These are phyloP conservation scores for Sebastes glaucus DNA, from an alignment of 2,797 vertebrate genomes.

Conservation along the genomic window DNA sequence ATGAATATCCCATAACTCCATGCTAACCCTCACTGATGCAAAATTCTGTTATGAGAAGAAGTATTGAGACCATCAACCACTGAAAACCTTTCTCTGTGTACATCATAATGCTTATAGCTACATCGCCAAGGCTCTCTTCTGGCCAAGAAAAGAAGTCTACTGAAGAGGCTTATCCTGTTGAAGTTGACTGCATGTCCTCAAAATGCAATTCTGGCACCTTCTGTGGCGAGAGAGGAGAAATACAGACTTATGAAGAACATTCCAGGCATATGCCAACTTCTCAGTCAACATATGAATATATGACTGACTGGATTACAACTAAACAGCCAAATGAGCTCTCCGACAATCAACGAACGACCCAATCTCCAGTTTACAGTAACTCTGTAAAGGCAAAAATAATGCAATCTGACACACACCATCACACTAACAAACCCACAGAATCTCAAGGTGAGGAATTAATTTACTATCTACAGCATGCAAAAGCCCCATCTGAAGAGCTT, in stretches of 20 bases:
- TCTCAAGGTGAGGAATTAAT: slow-evolving; percentile 61
- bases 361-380: slow-evolving; percentile 22
- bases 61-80: slow-evolving; percentile 80
- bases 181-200: slow-evolving; percentile 79
- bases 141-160: slow-evolving; percentile 70
- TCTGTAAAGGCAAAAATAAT: slow-evolving; percentile 37
- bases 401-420: slow-evolving; percentile 50
- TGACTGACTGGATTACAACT: slow-evolving; percentile 29
- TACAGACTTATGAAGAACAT: slow-evolving; percentile 72
- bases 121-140: slow-evolving; percentile 72
- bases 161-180: slow-evolving; percentile 74
- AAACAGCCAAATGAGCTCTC: slow-evolving; percentile 22
- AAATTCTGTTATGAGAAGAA: slow-evolving; percentile 78
- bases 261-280: slow-evolving; percentile 39
- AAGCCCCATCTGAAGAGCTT: slow-evolving; percentile 38
- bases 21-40: slow-evolving; percentile 81
- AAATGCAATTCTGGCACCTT: slow-evolving; percentile 62
- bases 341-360: slow-evolving; percentile 28
- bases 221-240: slow-evolving; percentile 76
- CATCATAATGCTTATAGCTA: slow-evolving; percentile 85
- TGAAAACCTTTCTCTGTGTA: slow-evolving; percentile 87
- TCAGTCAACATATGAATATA: slow-evolving; percentile 46
- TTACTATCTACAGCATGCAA: slow-evolving; percentile 52
- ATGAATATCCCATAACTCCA: slow-evolving; percentile 83
- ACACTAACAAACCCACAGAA: slow-evolving; percentile 45